Evolutionary conservation across 2,113 vertebrate species (phyloP).

Genomic region (Epinephelus moara): DNA sequence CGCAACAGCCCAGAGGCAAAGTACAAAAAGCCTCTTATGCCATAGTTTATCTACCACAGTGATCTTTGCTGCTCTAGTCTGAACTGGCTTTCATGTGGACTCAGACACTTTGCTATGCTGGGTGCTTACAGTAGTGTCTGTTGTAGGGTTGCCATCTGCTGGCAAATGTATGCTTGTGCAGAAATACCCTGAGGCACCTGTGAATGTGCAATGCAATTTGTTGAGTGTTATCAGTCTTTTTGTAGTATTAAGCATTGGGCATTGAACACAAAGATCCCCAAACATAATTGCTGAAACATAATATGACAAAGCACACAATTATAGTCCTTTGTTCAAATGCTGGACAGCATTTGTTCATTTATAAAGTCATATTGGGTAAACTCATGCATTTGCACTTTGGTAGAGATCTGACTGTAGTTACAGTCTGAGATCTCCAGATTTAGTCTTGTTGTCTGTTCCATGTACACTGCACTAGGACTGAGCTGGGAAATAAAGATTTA

Average conservation of each 20-base stretch:
- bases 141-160: conserved; percentile 63
- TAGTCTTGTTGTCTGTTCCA: too few species aligned
- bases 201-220: not conserved
- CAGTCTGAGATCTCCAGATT: too few species aligned
- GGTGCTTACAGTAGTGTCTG: not conserved
- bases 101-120: not conserved
- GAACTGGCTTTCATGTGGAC: conserved; percentile 16
- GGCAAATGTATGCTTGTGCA: conserved; percentile 33
- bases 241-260: not conserved
- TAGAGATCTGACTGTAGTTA: too few species aligned
- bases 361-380: too few species aligned
- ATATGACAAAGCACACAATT: not conserved
- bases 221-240: not conserved
- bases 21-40: conserved; percentile 36
- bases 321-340: not conserved
- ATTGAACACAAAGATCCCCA: not conserved
- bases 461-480: too few species aligned
- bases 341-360: too few species aligned
- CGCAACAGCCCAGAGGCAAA: conserved; percentile 26
- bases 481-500: too few species aligned
- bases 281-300: not conserved
- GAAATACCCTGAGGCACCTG: not conserved
- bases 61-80: conserved; percentile 26
- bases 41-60: conserved; percentile 21
- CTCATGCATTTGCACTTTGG: too few species aligned